Evolutionary conservation across 2,113 vertebrate species (phyloP), one percentile per base, ranked within the genome.

Genomic region (Choloepus hoffmanni): DNA sequence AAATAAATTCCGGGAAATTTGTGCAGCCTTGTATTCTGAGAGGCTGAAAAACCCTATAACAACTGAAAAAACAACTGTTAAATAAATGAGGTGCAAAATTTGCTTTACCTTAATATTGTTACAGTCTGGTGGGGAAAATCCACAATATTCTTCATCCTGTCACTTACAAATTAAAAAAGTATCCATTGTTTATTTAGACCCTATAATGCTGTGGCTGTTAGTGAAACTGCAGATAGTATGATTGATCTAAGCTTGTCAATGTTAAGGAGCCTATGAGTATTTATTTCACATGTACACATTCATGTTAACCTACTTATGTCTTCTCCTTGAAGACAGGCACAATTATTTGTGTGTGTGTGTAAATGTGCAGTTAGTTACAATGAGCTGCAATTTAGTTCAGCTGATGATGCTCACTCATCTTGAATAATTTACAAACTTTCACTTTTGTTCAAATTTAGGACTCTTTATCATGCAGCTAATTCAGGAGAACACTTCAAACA

Each of bases 1-100:
- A 98, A 97, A 90, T 94, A 97, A 96, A 73, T 96, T 95, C 84
- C 89, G 58, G 84, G 79, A 91, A 96, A 97, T 97, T 77, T 94
- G 67, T 86, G 86, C 50, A 96, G 86, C 62, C 89, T 96, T 81
- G 33, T 96, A 36, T 90, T 97, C 82, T 43, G 77, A 92, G 81
- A 96, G 48, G 45, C 33, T 73, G 19, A 96, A 95, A 93, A 81
- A 82, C 36, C 60, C 73, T 53, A 90, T 67, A 96, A 94, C 92
- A 93, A 83, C 92, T 88, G 92, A 97, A 96, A 96, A 97, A 1
- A 30, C 96, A 36, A 93, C 85, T 97, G 97, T 97, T 98, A 97
- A 97, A 96, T 97, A 98, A 98, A 98, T 98, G 97, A 97, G 95
- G 97, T 97, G 95, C 96, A 98, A 97, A 96, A 97, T 98, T 96